Base-by-base conservation (phyloP, 2,888 invertebrate species). In the Melanotus villosus region DNA sequence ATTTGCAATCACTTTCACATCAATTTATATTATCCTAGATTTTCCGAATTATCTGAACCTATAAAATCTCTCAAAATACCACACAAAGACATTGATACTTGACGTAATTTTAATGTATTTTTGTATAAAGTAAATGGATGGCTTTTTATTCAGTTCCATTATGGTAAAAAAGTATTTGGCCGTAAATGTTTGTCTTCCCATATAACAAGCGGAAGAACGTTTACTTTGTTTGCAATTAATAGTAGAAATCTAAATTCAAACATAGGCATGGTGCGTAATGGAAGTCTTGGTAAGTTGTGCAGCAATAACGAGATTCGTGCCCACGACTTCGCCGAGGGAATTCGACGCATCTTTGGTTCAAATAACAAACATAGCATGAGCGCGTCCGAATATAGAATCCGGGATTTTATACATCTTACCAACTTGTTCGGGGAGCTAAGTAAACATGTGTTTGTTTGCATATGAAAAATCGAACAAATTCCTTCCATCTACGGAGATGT, bases 381-480 rank as follows among this genome's bases (percentile, higher is more conserved):
- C 74, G 73, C 76, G 77, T 74, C 73, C 78, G 80, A 81, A 81
- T 80, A 81, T 80, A 80, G 80, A 80, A 80, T 79, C 77, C 74
- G 75, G 75, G 75, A 78, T 80, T 80, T 81, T 79, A 79, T 77
- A 78, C 78, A 77, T 79, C 78, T 77, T 79, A 71, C 77, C 73
- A 78, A 79, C 78, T 80, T 79, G 79, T 78, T 80, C 80, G 74
- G 77, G 75, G 75, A 77, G 74, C 78, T 80, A 75, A 78, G 80
- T 78, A 80, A 81, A 81, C 76, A 80, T 76, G 76, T 79, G 80
- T 77, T 79, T 81, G 80, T 80, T 80, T 80, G 78, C 77, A 75
- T 78, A 79, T 76, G 75, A 78, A 80, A 80, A 80, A 80, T 80
- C 77, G 78, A 78, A 78, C 70, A 72, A 73, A 76, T 78, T 78